phyloP scores from a whole-genome alignment of 2,888 invertebrate genomes.

The Trachelus troglodyta region DNA sequence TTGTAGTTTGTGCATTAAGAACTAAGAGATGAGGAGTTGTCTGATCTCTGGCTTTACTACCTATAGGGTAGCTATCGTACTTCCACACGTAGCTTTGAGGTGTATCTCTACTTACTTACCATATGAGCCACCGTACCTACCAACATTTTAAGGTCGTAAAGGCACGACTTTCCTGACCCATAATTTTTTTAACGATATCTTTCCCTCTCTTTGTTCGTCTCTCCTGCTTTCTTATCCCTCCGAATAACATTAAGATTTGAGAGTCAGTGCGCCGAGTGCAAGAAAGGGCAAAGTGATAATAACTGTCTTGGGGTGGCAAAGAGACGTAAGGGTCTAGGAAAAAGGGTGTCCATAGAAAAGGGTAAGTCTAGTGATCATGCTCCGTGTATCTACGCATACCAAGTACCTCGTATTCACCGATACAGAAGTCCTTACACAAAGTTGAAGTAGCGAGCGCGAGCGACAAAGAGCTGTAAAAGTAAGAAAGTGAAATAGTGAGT shows the following conservation, averaged over 20 bases:
- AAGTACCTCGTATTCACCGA: background rate
- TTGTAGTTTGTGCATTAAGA: no score
- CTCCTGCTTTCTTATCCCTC: conserved; percentile 18
- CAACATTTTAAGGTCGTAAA: background rate
- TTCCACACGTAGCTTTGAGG: conserved; percentile 5
- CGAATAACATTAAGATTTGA: conserved; percentile 27
- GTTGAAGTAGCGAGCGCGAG: background rate
- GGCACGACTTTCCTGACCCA: background rate
- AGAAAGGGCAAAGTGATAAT: conserved; percentile 39
- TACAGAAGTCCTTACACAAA: conserved; percentile 7
- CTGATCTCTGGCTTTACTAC: no score
- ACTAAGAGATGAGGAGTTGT: no score
- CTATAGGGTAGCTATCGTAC: no score
- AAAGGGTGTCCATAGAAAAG: background rate
- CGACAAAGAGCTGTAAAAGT: conserved; percentile 24
- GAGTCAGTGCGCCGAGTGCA: conserved; percentile 31
- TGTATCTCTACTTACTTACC: conserved; percentile 19
- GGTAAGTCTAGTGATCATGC: background rate
- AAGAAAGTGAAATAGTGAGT: conserved; percentile 5
- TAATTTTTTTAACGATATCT: conserved; percentile 17
- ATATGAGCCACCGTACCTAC: background rate
- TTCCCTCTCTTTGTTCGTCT: conserved; percentile 15
- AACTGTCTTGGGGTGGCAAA: conserved; percentile 30
- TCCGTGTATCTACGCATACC: background rate
- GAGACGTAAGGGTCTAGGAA: background rate